A percentile compares a stretch with the other conserved stretches of the same genome.
Conservation (phyloP, 2,888 invertebrate species). For the Artemia sinica region DNA sequence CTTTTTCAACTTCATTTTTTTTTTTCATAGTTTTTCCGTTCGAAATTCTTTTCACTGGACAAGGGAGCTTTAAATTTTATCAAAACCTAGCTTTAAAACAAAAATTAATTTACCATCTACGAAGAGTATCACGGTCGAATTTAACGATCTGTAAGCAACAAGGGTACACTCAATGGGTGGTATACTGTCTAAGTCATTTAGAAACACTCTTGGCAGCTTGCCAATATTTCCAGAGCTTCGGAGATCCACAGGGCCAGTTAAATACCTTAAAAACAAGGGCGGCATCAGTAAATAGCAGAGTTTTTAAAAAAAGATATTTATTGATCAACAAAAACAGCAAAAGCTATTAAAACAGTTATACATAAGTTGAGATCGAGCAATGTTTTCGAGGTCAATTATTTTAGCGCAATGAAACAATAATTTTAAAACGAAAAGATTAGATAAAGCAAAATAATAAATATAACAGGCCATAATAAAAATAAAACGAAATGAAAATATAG, state of each 20-base stretch:
- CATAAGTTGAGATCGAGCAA: too few species aligned
- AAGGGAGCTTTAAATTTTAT: too few species aligned
- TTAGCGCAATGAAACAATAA: too few species aligned
- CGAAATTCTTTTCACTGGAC: too few species aligned
- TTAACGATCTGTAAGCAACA: constrained; percentile 49
- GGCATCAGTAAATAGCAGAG: too few species aligned
- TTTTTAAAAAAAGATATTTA: constrained; percentile 14
- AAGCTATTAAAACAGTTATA: constrained; percentile 19
- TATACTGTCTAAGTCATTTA: constrained; percentile 39
- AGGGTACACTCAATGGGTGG: constrained; percentile 48
- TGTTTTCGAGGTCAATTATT: too few species aligned
- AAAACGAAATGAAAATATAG: too few species aligned
- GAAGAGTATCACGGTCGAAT: constrained; percentile 6
- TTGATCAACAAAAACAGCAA: constrained; percentile 22
- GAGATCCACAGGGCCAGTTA: constrained; percentile 47
- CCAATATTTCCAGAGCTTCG: constrained; percentile 39
- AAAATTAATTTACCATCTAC: constrained; percentile 8
- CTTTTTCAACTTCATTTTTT: too few species aligned
- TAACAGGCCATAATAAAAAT: too few species aligned
- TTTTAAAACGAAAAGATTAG: too few species aligned
- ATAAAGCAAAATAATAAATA: too few species aligned
- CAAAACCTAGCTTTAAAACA: neutral
- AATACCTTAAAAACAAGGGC: constrained; percentile 36
- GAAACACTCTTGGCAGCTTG: constrained; percentile 50
- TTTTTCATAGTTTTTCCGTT: too few species aligned